phyloP scores from a whole-genome alignment of 2,888 invertebrate genomes.

The Pterobdella sp. region DNA sequence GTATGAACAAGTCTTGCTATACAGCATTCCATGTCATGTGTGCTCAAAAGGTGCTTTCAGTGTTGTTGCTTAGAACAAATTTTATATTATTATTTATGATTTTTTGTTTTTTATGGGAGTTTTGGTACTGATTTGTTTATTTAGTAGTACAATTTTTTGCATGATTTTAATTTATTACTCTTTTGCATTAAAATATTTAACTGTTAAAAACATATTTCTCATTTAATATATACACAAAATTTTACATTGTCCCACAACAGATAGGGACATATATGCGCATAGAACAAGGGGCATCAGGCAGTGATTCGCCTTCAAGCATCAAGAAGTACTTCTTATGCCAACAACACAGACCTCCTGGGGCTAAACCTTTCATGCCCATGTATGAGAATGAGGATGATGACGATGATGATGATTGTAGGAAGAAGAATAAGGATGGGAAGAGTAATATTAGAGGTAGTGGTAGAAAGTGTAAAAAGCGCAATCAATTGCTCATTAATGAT shows the following conservation, averaged over 20 bases:
- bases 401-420: conserved; percentile 13
- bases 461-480: background rate
- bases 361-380: conserved; percentile 31
- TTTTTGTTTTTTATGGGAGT: too few species aligned
- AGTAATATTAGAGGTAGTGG: background rate
- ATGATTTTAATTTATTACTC: too few species aligned
- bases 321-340: conserved; percentile 31
- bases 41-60: conserved; percentile 69
- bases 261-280: conserved; percentile 74
- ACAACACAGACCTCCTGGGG: conserved; percentile 26
- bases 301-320: conserved; percentile 53
- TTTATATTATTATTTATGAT: too few species aligned
- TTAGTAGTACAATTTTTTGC: too few species aligned
- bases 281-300: conserved; percentile 72
- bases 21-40: conserved; percentile 98
- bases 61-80: too few species aligned
- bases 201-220: too few species aligned
- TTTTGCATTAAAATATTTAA: too few species aligned
- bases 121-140: too few species aligned
- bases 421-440: conserved; percentile 1
- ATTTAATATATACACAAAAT: too few species aligned
- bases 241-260: conserved; percentile 50
- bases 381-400: conserved; percentile 28
- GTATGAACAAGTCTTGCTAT: conserved; percentile 90
- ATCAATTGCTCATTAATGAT: background rate